Percentiles rank a stretch among this genome's conserved stretches.
phyloP scores from a whole-genome alignment of 2,797 vertebrate genomes.

The Aldrovandia affinis region DNA sequence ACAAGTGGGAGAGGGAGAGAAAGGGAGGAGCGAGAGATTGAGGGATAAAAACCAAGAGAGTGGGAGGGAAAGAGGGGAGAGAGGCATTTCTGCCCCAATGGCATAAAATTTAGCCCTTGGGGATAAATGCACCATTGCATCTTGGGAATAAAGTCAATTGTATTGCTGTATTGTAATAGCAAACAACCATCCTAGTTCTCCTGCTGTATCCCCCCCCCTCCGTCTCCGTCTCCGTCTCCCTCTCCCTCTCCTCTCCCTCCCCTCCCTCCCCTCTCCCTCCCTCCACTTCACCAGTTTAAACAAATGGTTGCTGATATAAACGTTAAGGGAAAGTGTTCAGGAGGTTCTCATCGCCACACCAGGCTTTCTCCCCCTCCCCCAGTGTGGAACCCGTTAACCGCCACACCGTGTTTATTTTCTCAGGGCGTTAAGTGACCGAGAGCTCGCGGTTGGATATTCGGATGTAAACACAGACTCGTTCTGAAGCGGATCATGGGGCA shows the following conservation, averaged over 20 bases:
- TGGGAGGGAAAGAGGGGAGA: constrained; percentile 26
- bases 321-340: neutral
- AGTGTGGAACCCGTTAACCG: neutral
- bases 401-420: neutral
- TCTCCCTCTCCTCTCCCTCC: too few species aligned
- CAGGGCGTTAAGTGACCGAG: neutral
- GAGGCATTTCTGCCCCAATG: too few species aligned
- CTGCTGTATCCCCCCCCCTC: too few species aligned
- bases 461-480: neutral
- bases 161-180: too few species aligned
- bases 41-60: constrained; percentile 23
- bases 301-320: neutral
- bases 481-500: neutral
- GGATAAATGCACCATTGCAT: too few species aligned
- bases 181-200: neutral
- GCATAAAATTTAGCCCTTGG: neutral
- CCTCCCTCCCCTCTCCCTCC: too few species aligned
- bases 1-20: neutral
- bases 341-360: neutral
- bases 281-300: neutral
- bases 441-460: neutral
- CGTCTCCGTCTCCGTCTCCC: too few species aligned
- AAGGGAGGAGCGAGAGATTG: too few species aligned
- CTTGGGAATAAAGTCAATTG: too few species aligned
- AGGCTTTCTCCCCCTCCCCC: neutral